Evolutionary conservation across 2,113 vertebrate species (phyloP).

Genomic region (Amphiprion percula): DNA sequence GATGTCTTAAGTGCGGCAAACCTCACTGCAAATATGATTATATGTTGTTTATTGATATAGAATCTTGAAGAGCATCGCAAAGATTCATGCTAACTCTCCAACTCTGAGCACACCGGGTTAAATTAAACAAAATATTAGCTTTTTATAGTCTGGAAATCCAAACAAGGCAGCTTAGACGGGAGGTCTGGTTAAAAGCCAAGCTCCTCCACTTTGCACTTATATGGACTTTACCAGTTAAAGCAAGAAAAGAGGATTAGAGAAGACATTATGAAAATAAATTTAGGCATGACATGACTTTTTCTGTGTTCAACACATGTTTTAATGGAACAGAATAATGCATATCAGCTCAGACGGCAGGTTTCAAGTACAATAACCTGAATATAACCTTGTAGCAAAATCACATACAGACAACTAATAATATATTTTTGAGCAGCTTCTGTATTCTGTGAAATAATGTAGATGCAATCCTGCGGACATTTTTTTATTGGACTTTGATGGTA

Average conservation of each 20-base stretch:
- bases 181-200: conserved; percentile 4
- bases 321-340: conserved; percentile 15
- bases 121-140: conserved; percentile 18
- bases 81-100: not conserved
- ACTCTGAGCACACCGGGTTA: not conserved
- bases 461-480: not conserved
- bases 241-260: conserved; percentile 31
- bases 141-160: conserved; percentile 5
- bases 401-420: not conserved
- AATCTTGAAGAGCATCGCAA: not conserved
- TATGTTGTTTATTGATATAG: conserved; percentile 9
- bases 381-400: not conserved
- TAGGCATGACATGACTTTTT: not conserved
- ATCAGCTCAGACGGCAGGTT: not conserved
- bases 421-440: conserved; percentile 1
- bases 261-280: conserved; percentile 21
- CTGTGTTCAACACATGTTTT: conserved; percentile 12
- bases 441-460: not conserved
- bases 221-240: conserved; percentile 29
- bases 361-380: not conserved
- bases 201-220: conserved; percentile 27
- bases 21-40: not conserved
- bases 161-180: conserved; percentile 23
- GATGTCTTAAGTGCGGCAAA: too few species aligned
- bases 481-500: not conserved